Evolutionary conservation across 2,888 invertebrate genomes (phyloP).

Genomic region (Acheta domesticus): DNA sequence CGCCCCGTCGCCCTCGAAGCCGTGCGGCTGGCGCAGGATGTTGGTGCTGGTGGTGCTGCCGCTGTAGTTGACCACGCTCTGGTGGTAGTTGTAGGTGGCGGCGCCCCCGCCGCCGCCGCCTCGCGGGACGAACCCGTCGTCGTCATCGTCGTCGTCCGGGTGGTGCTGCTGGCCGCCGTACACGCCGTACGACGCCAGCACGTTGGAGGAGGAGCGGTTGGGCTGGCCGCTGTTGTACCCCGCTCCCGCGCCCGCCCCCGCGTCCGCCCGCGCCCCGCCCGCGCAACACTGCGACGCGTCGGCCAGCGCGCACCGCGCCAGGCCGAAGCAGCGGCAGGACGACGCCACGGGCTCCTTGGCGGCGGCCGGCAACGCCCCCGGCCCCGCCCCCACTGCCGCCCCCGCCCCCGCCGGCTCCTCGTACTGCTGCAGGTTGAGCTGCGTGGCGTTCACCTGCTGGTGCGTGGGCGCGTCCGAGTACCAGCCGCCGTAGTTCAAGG

Average conservation of each 20-base stretch:
- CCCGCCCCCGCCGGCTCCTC: constrained; percentile 11
- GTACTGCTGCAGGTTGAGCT: constrained; percentile 18
- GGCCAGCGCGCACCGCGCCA: not conserved
- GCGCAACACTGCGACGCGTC: not conserved
- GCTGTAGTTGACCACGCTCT: constrained; percentile 36
- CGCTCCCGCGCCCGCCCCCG: constrained; percentile 40
- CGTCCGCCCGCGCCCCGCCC: not conserved
- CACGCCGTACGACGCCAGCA: constrained; percentile 56
- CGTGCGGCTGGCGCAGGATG: constrained; percentile 39
- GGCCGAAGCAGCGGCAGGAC: constrained; percentile 22
- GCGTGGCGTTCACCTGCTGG: constrained; percentile 21
- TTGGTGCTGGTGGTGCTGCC: constrained; percentile 36
- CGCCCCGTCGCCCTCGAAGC: constrained; percentile 42
- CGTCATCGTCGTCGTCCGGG: constrained; percentile 31
- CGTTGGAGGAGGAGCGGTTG: constrained; percentile 38
- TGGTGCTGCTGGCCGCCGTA: constrained; percentile 41
- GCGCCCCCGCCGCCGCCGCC: not conserved
- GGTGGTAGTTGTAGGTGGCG: constrained; percentile 28
- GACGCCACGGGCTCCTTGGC: not conserved
- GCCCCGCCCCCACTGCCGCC: not conserved
- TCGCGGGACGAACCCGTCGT: constrained; percentile 33
- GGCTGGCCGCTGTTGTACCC: not conserved
- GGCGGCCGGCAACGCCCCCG: not conserved
- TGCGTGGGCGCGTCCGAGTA: constrained; percentile 28
- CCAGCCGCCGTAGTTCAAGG: constrained; percentile 30